Percentiles rank a stretch among this genome's conserved stretches.
Evolutionary conservation across 2,797 vertebrate species (phyloP).

Genomic region (Gypaetus barbatus): DNA sequence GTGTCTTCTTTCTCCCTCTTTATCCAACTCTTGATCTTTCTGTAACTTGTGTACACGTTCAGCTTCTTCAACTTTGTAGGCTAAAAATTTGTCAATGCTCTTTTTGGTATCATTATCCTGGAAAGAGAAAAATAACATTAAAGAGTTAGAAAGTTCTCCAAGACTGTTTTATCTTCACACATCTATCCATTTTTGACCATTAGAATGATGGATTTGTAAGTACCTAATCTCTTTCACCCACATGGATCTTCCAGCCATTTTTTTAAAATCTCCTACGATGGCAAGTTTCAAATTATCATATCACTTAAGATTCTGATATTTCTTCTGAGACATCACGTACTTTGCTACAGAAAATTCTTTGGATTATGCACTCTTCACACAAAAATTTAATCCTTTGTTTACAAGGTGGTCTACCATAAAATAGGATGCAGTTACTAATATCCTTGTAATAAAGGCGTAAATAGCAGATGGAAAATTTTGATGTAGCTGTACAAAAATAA

Average conservation of each 20-base stretch:
- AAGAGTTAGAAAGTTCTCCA: not conserved
- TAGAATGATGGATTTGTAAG: not conserved
- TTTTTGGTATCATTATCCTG: conserved; percentile 64
- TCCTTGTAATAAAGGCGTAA: not conserved
- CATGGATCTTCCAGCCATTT: not conserved
- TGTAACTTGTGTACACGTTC: conserved; percentile 18
- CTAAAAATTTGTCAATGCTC: conserved; percentile 40
- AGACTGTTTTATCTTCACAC: not conserved
- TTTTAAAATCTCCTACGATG: not conserved
- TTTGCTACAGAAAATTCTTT: not conserved
- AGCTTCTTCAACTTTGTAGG: conserved; percentile 24
- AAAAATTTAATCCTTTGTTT: not conserved
- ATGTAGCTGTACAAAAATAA: not conserved
- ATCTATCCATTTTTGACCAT: not conserved
- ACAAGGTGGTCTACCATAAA: not conserved
- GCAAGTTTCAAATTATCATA: not conserved
- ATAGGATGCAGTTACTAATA: not conserved
- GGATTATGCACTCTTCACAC: not conserved
- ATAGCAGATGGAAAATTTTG: not conserved
- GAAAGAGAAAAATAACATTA: not conserved
- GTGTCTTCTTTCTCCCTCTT: conserved; percentile 61
- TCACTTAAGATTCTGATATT: not conserved
- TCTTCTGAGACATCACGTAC: not conserved
- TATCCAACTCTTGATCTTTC: conserved; percentile 43
- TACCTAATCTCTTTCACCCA: not conserved